phyloP scores from a whole-genome alignment of 2,888 invertebrate genomes.

The Parnassius apollo region DNA sequence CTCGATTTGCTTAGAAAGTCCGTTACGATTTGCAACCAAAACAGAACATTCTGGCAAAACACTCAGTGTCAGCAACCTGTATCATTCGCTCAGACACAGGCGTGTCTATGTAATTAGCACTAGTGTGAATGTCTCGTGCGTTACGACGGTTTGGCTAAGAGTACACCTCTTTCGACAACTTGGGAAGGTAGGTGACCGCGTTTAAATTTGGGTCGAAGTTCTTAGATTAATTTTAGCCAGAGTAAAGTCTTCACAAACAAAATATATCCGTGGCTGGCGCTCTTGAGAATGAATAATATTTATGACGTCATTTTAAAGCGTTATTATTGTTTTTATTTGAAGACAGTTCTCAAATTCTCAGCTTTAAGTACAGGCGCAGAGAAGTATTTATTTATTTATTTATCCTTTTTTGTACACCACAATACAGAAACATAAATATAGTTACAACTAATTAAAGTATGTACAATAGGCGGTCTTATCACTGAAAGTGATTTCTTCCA shows the following conservation, averaged over 20 bases:
- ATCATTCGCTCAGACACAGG: conserved; percentile 3
- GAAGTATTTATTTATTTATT: too few species aligned
- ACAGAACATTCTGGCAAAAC: conserved; percentile 18
- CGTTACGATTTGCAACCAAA: conserved; percentile 12
- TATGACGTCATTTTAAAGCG: background rate
- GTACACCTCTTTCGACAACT: conserved; percentile 33
- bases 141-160: conserved; percentile 24
- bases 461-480: too few species aligned
- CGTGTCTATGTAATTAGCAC: conserved; percentile 24
- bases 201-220: conserved; percentile 34
- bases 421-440: too few species aligned
- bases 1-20: background rate
- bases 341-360: too few species aligned
- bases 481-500: too few species aligned
- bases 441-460: too few species aligned
- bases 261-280: conserved; percentile 1
- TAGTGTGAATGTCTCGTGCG: conserved; percentile 2
- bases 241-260: conserved; percentile 17
- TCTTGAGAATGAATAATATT: background rate
- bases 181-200: conserved; percentile 34
- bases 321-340: too few species aligned
- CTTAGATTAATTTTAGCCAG: conserved; percentile 15
- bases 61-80: conserved; percentile 23
- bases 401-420: too few species aligned
- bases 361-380: too few species aligned